A percentile compares a stretch with the other conserved stretches of the same genome.
Conservation (phyloP, 2,113 vertebrate species). For the Onychostoma macrolepis region DNA sequence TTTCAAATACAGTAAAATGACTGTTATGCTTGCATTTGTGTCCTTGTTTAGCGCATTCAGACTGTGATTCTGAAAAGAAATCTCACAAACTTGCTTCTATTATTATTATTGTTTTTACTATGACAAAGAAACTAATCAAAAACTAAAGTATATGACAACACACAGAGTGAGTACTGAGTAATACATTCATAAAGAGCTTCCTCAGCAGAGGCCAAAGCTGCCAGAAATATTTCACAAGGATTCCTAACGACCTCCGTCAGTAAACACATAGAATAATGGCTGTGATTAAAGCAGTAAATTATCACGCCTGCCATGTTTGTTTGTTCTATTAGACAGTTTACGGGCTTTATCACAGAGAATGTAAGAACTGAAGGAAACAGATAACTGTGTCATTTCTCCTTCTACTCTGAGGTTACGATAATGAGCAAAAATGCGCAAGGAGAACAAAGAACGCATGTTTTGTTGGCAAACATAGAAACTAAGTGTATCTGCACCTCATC, state of each 20-base stretch:
- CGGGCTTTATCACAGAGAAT: slow-evolving; percentile 22
- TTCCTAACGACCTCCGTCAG: slow-evolving; percentile 44
- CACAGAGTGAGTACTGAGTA: background rate
- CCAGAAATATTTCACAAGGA: slow-evolving; percentile 32
- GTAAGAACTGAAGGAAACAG: background rate
- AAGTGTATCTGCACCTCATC: background rate
- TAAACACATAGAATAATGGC: slow-evolving; percentile 51
- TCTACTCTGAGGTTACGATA: background rate
- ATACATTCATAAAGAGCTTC: slow-evolving; percentile 12
- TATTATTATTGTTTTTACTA: background rate
- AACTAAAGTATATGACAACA: background rate
- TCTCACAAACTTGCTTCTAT: background rate
- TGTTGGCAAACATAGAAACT: background rate
- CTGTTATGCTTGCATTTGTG: slow-evolving; percentile 45
- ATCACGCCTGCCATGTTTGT: slow-evolving; percentile 43
- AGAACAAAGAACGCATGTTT: background rate
- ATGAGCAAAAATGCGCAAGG: background rate
- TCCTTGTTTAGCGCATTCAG: background rate
- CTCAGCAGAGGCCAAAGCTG: slow-evolving; percentile 18
- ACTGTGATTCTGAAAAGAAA: background rate
- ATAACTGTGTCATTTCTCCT: background rate
- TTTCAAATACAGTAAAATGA: background rate
- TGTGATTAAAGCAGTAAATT: slow-evolving; percentile 45
- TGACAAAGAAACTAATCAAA: slow-evolving; percentile 8
- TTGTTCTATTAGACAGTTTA: slow-evolving; percentile 54